Percentiles rank a stretch among this genome's conserved stretches.
Conservation (phyloP, 2,888 invertebrate genomes). For the Ceriagrion tenellum region DNA sequence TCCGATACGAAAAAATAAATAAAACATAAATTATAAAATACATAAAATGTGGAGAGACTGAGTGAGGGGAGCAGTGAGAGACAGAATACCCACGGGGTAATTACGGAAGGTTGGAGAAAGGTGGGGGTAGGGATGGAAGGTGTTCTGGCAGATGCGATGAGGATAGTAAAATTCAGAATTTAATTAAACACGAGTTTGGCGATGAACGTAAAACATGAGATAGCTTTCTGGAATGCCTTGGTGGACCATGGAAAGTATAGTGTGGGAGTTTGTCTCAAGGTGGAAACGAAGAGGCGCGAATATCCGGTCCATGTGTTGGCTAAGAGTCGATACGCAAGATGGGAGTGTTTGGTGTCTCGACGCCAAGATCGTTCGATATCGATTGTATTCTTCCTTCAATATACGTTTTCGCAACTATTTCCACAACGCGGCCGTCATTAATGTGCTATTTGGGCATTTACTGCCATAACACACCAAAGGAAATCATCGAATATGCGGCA, state of each 20-base stretch:
- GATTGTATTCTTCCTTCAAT: too few relatives aligned
- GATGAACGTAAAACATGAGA: background rate
- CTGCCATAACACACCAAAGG: too few relatives aligned
- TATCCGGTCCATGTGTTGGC: too few relatives aligned
- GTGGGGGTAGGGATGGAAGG: background rate
- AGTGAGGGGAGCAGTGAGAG: background rate
- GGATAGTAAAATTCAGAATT: background rate
- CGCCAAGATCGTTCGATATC: too few relatives aligned
- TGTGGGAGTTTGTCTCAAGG: background rate
- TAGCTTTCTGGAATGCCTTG: background rate
- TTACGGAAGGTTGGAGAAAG: background rate
- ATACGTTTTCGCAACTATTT: too few relatives aligned
- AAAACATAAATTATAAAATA: background rate
- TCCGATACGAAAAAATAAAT: background rate
- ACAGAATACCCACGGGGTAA: background rate
- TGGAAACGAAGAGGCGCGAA: background rate
- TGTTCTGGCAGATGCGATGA: background rate
- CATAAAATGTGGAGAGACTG: background rate
- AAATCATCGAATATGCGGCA: too few relatives aligned
- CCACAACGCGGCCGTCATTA: too few relatives aligned
- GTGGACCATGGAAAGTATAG: background rate
- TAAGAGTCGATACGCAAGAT: too few relatives aligned
- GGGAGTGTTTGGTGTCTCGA: too few relatives aligned
- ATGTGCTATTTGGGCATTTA: too few relatives aligned
- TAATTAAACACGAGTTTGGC: constrained; percentile 42